Base-by-base conservation (phyloP, 53 echinoderm and acorn worm genomes). In the Zoroaster sp. region DNA sequence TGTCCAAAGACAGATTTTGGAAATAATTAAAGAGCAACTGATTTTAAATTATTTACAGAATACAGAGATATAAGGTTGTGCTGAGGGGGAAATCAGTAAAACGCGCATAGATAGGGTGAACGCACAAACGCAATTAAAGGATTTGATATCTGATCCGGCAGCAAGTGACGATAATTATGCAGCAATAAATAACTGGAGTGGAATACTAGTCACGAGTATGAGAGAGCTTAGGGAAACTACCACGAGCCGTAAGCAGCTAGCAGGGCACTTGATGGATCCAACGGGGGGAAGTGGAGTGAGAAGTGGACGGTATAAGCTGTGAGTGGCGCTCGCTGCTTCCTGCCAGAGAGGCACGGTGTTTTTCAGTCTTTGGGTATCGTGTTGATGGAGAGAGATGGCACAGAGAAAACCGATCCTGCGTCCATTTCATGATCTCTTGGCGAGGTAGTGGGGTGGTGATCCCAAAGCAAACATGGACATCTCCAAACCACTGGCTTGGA, bases 261-360 rank as follows among this genome's bases (percentile, higher is more conserved):
- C 67, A 66, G 81, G 81, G 65, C 66, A 81, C 81, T 81, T 81
- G 66, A 81, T 66, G 81, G 66, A 81, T 42, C 81, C 81, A 67
- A 40, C 81, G 81, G 78, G 79, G 79, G 67, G 81, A 81, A 67
- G 67, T 66, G 67, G 43, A 67, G 67, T 41, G 81, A 67, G 81
- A 81, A 81, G 81, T 81, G 81, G 67, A 40, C 67, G 81, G 81
- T 81, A 40, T 39, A 33, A 47, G 66, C 33, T 21, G 66, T 66
- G 81, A 81, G 81, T 81, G 81, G 81, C 81, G 81, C 81, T 81
- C 67, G 81, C 81, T 81, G 42, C 43, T 81, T 81, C 81, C 81
- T 81, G 81, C 67, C 66, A 28, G 42, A 28, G 40, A 21, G 81
- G 81, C 44, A 66, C 66, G 67, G 81, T 66, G 54, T 67, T 65